A percentile compares a stretch with the other conserved stretches of the same genome.
phyloP scores from a whole-genome alignment of 2,113 vertebrate genomes.

The Sander vitreus region DNA sequence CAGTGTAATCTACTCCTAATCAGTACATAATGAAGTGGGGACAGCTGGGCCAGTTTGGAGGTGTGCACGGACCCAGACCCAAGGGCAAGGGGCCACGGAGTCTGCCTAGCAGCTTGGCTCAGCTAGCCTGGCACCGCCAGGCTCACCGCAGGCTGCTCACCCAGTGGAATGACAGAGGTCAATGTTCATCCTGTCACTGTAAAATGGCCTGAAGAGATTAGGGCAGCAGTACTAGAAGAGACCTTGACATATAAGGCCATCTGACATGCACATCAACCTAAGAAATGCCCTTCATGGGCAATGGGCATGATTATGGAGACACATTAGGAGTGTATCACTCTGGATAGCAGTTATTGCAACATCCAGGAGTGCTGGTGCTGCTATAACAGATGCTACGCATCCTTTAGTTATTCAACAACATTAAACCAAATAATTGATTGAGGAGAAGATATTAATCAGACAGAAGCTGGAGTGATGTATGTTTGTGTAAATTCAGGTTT shows the following conservation, averaged over 20 bases:
- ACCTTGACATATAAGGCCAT: conserved; percentile 73
- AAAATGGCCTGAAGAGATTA: conserved; percentile 71
- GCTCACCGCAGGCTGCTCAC: conserved; percentile 66
- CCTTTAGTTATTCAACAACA: conserved; percentile 32
- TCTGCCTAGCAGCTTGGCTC: conserved; percentile 56
- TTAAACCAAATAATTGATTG: background rate
- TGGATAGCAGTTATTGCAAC: conserved; percentile 40
- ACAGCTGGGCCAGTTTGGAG: conserved; percentile 70
- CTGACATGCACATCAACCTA: conserved; percentile 62
- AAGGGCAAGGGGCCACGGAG: conserved; percentile 46
- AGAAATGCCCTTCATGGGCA: conserved; percentile 73
- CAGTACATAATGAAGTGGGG: conserved; percentile 71
- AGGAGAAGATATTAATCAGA: background rate
- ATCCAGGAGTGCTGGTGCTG: conserved; percentile 53
- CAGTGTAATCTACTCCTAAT: conserved; percentile 56
- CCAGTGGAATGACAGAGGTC: conserved; percentile 77
- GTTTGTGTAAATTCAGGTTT: conserved; percentile 10
- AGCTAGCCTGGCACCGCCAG: conserved; percentile 65
- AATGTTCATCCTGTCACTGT: conserved; percentile 70
- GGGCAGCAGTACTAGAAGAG: conserved; percentile 54
- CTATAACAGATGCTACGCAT: conserved; percentile 41
- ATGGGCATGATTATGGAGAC: conserved; percentile 55
- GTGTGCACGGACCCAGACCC: conserved; percentile 32
- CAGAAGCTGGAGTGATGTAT: background rate
- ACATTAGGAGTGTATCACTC: conserved; percentile 47